These are phyloP conservation scores for Malacosoma neustria DNA, from an alignment of 2,888 invertebrate species.

Conservation along the genomic window DNA sequence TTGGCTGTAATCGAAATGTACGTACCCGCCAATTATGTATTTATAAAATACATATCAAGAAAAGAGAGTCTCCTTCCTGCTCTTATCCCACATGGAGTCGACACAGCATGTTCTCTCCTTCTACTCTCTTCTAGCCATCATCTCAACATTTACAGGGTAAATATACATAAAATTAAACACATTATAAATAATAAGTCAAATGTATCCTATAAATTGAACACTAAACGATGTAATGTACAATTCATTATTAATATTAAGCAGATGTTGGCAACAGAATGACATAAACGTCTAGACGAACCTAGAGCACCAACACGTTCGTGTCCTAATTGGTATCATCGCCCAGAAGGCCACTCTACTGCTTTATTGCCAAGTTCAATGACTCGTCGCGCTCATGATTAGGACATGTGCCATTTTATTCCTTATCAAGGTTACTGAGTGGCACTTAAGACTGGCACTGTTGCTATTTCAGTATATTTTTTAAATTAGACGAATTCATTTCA, in stretches of 20 bases:
- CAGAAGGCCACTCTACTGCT: constrained; percentile 29
- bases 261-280: constrained; percentile 6
- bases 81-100: too few relatives aligned
- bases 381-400: constrained; percentile 26
- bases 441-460: too few relatives aligned
- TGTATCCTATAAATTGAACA: background rate
- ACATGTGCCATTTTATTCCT: constrained; percentile 23
- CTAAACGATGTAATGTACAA: background rate
- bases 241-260: background rate
- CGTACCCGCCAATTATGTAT: too few relatives aligned
- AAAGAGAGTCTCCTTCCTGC: too few relatives aligned
- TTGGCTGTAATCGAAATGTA: too few relatives aligned
- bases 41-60: too few relatives aligned
- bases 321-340: constrained; percentile 19
- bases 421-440: constrained; percentile 9
- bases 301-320: constrained; percentile 10
- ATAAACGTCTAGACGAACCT: constrained; percentile 16
- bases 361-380: constrained; percentile 40
- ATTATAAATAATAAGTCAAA: background rate
- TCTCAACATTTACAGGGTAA: too few relatives aligned
- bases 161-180: too few relatives aligned
- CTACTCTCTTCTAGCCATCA: too few relatives aligned
- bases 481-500: too few relatives aligned
- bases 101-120: too few relatives aligned
- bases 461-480: too few relatives aligned